Conservation (phyloP, 37 sponge, comb jelly and placozoan species). For the Lycopodina hypogea region DNA sequence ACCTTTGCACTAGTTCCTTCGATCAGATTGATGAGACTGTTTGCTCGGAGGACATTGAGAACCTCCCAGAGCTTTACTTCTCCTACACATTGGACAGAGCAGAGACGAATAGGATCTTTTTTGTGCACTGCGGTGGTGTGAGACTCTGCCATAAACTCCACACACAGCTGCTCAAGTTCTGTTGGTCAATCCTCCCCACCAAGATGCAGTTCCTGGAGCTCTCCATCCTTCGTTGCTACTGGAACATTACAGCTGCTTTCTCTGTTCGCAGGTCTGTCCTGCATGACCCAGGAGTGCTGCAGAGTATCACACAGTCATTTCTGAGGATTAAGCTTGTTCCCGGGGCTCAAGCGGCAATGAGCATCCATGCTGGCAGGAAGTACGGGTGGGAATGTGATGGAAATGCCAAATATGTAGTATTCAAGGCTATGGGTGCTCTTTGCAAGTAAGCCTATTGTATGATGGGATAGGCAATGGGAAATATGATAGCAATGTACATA, state of each 20-base stretch:
- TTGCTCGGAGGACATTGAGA: neutral
- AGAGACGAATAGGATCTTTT: neutral
- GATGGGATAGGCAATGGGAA: neutral
- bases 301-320: neutral
- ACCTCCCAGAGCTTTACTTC: neutral
- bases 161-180: neutral
- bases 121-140: neutral
- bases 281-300: neutral
- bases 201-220: neutral
- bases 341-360: neutral
- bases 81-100: neutral
- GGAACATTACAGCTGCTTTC: constrained; percentile 13
- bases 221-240: neutral
- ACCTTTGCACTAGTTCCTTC: neutral
- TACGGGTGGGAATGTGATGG: neutral
- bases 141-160: neutral
- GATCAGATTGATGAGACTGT: neutral
- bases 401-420: constrained; percentile 4
- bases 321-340: constrained; percentile 9
- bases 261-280: neutral
- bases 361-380: neutral
- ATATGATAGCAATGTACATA: too few relatives aligned
- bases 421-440: constrained; percentile 17
- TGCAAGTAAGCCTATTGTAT: constrained; percentile 32
- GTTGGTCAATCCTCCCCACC: neutral